Percentiles rank a stretch among this genome's conserved stretches.
Evolutionary conservation across 2,888 invertebrate genomes (phyloP).

Genomic region (Chloroclystis v-ata): DNA sequence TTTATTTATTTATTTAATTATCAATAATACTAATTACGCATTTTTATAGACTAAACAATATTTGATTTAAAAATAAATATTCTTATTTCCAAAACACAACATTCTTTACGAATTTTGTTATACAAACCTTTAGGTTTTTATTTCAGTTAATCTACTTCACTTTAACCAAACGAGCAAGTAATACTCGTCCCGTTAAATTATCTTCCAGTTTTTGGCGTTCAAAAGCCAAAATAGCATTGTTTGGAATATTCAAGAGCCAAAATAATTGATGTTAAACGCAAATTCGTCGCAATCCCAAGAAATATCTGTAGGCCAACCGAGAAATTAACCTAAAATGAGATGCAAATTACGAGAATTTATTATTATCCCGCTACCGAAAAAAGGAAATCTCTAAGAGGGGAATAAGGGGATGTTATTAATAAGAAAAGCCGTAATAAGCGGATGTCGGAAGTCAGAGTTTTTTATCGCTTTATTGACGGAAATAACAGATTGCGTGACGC

Average conservation of each 20-base stretch:
- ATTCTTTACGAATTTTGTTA: too few relatives aligned
- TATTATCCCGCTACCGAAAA: constrained; percentile 64
- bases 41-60: too few relatives aligned
- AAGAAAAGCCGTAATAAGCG: constrained; percentile 36
- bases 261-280: constrained; percentile 24
- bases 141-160: too few relatives aligned
- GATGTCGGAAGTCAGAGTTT: constrained; percentile 23
- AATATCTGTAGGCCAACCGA: constrained; percentile 43
- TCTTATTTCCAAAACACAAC: too few relatives aligned
- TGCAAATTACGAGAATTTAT: constrained; percentile 73
- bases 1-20: too few relatives aligned
- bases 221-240: not conserved
- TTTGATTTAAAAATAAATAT: too few relatives aligned
- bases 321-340: constrained; percentile 62
- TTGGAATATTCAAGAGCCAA: constrained; percentile 5
- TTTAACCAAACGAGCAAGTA: too few relatives aligned
- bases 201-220: not conserved
- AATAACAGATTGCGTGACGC: constrained; percentile 1
- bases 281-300: constrained; percentile 41
- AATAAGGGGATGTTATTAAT: constrained; percentile 62
- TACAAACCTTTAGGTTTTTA: too few relatives aligned
- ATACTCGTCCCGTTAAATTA: not conserved
- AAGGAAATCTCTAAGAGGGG: constrained; percentile 41
- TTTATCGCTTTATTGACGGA: constrained; percentile 16
- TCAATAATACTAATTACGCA: too few relatives aligned